A percentile compares a stretch with the other conserved stretches of the same genome.
Conservation (phyloP, 2,797 vertebrate genomes). For the Tolypeutes matacus region DNA sequence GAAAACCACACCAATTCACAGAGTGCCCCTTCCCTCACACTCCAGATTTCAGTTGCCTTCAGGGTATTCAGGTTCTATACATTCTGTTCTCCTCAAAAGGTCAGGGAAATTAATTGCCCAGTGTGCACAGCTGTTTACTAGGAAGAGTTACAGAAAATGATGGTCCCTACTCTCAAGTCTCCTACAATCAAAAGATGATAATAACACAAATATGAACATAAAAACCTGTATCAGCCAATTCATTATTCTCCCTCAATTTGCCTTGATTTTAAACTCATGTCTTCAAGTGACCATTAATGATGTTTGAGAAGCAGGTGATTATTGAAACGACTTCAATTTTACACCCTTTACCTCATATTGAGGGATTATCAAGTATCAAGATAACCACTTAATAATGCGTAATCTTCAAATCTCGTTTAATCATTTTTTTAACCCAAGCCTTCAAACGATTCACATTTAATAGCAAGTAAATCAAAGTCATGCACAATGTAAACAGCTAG, state of each 20-base stretch:
- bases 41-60: conserved; percentile 26
- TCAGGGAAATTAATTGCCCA: conserved; percentile 60
- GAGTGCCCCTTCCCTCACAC: background rate
- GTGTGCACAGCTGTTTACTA: background rate
- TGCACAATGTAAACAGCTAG: conserved; percentile 20
- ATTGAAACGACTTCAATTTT: background rate
- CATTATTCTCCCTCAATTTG: background rate
- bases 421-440: conserved; percentile 11
- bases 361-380: conserved; percentile 49
- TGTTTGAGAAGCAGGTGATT: background rate
- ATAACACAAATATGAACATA: background rate
- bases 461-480: conserved; percentile 10
- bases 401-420: conserved; percentile 36
- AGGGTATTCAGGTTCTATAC: background rate
- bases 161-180: background rate
- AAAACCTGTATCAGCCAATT: background rate
- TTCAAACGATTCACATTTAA: conserved; percentile 58
- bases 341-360: background rate
- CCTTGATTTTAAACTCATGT: conserved; percentile 24
- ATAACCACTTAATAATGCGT: background rate
- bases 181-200: background rate
- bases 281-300: background rate
- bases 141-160: conserved; percentile 28
- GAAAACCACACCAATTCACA: background rate
- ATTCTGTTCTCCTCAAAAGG: conserved; percentile 61